Evolutionary conservation across 30 jellyfish, hydroid and myxozoan species (phyloP).

Genomic region (Hydra vulgaris): DNA sequence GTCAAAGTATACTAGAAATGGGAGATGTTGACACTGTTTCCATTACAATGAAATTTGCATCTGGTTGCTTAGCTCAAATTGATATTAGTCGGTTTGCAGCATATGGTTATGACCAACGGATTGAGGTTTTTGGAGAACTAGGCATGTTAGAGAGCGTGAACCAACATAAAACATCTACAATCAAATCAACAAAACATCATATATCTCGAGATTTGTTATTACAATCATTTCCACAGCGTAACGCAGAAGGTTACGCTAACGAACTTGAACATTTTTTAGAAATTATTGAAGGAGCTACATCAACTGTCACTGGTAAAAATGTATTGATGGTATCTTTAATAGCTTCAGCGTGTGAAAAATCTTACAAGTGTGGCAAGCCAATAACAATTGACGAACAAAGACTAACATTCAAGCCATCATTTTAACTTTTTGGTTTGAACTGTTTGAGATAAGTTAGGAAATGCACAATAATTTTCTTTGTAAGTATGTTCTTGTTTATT

Average conservation of each 20-base stretch:
- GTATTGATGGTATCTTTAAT: conserved; percentile 50
- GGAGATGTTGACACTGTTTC: conserved; percentile 85
- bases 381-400: conserved; percentile 21
- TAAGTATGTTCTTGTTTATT: no score
- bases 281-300: conserved; percentile 40
- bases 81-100: conserved; percentile 82
- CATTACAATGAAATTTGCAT: conserved; percentile 69
- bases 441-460: no score
- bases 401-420: conserved; percentile 13
- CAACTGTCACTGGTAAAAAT: conserved; percentile 31
- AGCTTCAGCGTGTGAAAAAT: conserved; percentile 88
- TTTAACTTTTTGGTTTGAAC: no score
- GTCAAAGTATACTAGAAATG: conserved; percentile 33
- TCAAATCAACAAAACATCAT: conserved; percentile 44
- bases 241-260: conserved; percentile 43
- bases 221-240: conserved; percentile 66
- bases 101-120: conserved; percentile 95
- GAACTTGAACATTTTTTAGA: conserved; percentile 81
- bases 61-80: conserved; percentile 63
- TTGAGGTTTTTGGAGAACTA: conserved; percentile 74
- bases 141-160: conserved; percentile 87
- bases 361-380: conserved; percentile 66
- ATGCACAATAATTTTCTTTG: no score
- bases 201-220: conserved; percentile 33
- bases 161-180: conserved; percentile 35